Base-by-base conservation (phyloP, 2,797 vertebrate genomes). In the Poecile montanus region DNA sequence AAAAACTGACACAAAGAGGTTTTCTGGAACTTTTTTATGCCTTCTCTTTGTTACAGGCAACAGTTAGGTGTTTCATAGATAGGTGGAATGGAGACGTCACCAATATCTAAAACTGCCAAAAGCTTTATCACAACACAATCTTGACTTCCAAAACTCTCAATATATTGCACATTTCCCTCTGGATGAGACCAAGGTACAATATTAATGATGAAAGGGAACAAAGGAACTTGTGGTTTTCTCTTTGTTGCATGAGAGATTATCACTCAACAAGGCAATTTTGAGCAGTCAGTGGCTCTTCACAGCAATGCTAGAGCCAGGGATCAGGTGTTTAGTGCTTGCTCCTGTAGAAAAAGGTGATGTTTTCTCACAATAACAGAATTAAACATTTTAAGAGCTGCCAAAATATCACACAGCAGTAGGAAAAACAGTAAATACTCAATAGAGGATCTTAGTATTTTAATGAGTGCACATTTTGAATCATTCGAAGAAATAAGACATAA, bases 371-470 rank as follows among this genome's bases (percentile, higher is more conserved):
- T 26, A 73, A 36, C 17, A 58, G 47, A 73, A 90, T 20, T 22
- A 80, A 40, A 19, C 5, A 13, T 30, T 83, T 62, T 65, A 38
- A 75, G 62, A n/a, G 12, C 40, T 82, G 90, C 60, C 62, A 73
- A 65, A 81, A 76, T 68, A 74, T 77, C 81, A 54, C 6, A 9
- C 45, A 87, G 87, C 57, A 73, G 18, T 29, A 94, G 48, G 84
- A 93, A 95, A 92, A 94, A 9, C 86, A 92, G 91, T 82, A 96
- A 87, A 89, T 47, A 66, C 65, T 57, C 48, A 70, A 82, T 19
- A 94, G 62, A 65, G 75, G 63, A 84, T 32, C 22, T 85, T 23
- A 85, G 61, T 54, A 40, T 81, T 92, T 78, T 73, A 91, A 70
- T 61, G 50, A 91, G 29, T 38, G 62, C 56, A 91, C 38, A 79